phyloP scores from a whole-genome alignment of 2,888 invertebrate species.

The Syritta pipiens region DNA sequence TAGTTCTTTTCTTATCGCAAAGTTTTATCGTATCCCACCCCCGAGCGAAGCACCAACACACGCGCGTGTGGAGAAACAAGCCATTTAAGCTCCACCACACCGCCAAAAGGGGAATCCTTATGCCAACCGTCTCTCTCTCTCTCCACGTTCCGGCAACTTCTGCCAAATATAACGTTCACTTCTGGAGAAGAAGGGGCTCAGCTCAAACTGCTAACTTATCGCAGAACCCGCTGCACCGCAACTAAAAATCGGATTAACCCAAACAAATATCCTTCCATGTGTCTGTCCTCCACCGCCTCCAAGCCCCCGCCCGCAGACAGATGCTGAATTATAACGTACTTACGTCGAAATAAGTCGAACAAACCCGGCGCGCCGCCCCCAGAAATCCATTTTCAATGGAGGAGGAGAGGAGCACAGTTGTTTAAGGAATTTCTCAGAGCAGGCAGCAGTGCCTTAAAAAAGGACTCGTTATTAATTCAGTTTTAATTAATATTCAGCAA shows the following conservation, averaged over 20 bases:
- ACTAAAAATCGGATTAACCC: conserved; percentile 46
- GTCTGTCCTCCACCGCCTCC: background rate
- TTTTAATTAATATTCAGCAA: conserved; percentile 77
- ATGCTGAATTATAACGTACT: conserved; percentile 49
- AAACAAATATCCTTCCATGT: conserved; percentile 31
- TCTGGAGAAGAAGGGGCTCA: background rate
- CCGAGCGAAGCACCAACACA: no score
- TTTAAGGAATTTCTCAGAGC: conserved; percentile 25
- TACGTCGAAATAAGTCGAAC: conserved; percentile 28
- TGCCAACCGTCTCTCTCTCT: no score
- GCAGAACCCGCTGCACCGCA: conserved; percentile 20
- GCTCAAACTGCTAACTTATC: conserved; percentile 15
- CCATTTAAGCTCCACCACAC: no score
- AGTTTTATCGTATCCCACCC: no score
- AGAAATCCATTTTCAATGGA: no score
- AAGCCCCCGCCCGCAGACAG: background rate
- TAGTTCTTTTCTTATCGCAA: no score
- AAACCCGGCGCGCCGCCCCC: conserved; percentile 2
- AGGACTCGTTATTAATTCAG: conserved; percentile 66
- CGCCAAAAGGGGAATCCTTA: no score
- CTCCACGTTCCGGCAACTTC: background rate
- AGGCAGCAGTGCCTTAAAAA: conserved; percentile 24
- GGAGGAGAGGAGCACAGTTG: conserved; percentile 30
- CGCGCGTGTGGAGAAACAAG: no score
- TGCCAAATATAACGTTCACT: background rate